Evolutionary conservation across 2,797 vertebrate species (phyloP).

Genomic region (Danio kyathit): DNA sequence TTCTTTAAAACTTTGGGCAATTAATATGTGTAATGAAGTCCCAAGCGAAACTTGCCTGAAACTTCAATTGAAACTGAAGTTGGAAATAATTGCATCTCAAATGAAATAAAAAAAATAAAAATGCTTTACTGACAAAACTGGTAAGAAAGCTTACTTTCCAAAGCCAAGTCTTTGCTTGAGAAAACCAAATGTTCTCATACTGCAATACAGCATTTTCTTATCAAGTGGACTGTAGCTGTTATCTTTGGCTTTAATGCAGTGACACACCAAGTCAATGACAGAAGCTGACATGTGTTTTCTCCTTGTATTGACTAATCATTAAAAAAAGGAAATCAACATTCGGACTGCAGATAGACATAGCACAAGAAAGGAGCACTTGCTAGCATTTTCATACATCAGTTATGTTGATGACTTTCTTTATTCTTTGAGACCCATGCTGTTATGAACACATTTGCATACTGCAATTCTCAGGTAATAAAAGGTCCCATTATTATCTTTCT

Average conservation of each 20-base stretch:
- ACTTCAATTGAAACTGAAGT: constrained; percentile 37
- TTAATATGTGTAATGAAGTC: constrained; percentile 57
- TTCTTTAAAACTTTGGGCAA: constrained; percentile 43
- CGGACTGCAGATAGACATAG: no score
- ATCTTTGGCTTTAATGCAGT: background rate
- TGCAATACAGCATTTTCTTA: background rate
- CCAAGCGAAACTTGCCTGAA: constrained; percentile 38
- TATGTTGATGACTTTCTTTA: no score
- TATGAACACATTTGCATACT: no score
- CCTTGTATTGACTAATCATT: no score
- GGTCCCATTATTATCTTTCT: no score
- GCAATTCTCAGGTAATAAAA: no score
- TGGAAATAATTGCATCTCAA: constrained; percentile 39
- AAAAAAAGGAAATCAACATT: no score
- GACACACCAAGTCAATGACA: no score
- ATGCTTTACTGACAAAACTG: background rate
- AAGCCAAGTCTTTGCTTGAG: background rate
- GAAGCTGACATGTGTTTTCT: no score
- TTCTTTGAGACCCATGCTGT: no score
- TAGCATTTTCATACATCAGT: no score
- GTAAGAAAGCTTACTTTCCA: constrained; percentile 32
- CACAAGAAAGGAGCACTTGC: no score
- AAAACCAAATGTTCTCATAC: background rate
- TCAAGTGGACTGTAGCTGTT: background rate
- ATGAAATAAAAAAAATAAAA: constrained; percentile 3